A percentile compares a stretch with the other conserved stretches of the same genome.
Evolutionary conservation across 2,113 vertebrate genomes (phyloP).

Genomic region (Gobius niger): DNA sequence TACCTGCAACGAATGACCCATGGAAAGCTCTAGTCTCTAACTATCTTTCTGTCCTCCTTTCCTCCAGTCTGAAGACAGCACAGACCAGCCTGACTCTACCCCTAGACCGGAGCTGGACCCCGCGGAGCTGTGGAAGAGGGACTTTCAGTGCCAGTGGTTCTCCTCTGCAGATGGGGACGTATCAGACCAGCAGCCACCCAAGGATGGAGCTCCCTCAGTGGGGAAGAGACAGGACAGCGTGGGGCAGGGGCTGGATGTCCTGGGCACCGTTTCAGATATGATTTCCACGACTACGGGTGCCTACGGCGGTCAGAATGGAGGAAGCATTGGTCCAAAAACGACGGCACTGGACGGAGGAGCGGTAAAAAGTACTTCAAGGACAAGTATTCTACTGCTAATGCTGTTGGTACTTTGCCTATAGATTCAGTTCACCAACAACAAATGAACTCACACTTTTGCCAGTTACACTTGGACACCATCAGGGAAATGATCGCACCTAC

Average conservation of each 20-base stretch:
- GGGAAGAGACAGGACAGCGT: conserved; percentile 1
- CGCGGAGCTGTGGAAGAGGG: conserved; percentile 69
- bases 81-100: conserved; percentile 54
- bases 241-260: neutral
- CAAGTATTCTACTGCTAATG: neutral
- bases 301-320: conserved; percentile 24
- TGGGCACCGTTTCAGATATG: neutral
- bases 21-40: no score
- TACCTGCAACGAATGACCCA: no score
- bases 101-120: conserved; percentile 63
- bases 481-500: neutral
- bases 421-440: neutral
- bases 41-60: conserved; percentile 1
- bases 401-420: neutral
- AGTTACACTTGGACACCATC: neutral
- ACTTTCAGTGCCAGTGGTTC: conserved; percentile 81
- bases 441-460: no score
- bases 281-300: conserved; percentile 43
- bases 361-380: neutral
- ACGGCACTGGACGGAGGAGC: conserved; percentile 26
- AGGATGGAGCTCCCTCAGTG: conserved; percentile 47
- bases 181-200: conserved; percentile 67
- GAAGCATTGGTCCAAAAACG: conserved; percentile 22
- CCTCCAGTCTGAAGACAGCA: conserved; percentile 53
- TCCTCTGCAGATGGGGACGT: conserved; percentile 64